Conservation (phyloP, 37 sponge, comb jelly and placozoan genomes). For the Amphimedon queenslandica region DNA sequence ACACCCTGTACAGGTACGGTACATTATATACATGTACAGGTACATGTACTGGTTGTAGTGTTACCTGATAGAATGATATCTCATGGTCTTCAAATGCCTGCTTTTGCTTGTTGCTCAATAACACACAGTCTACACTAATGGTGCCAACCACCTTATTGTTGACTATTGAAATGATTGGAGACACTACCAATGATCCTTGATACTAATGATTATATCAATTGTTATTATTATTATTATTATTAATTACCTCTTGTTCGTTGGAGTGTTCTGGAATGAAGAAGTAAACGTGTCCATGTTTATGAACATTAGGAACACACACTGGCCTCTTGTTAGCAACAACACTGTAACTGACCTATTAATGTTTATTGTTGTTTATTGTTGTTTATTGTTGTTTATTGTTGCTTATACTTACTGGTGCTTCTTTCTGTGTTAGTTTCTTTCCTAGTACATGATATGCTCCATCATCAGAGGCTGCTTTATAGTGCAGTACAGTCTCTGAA, state of each 20-base stretch:
- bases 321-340: slow-evolving; percentile 49
- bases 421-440: slow-evolving; percentile 17
- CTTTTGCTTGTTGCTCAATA: slow-evolving; percentile 5
- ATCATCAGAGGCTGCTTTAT: slow-evolving; percentile 46
- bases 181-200: slow-evolving; percentile 72
- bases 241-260: slow-evolving; percentile 23
- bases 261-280: slow-evolving; percentile 37
- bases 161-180: slow-evolving; percentile 45
- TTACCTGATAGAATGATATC: slow-evolving; percentile 65
- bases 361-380: background rate
- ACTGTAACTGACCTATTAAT: slow-evolving; percentile 50
- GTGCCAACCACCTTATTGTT: slow-evolving; percentile 41
- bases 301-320: slow-evolving; percentile 47
- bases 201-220: slow-evolving; percentile 11
- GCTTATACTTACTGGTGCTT: slow-evolving; percentile 20
- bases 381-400: background rate
- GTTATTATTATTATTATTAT: background rate
- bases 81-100: slow-evolving; percentile 48
- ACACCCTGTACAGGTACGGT: too few relatives aligned
- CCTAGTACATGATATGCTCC: slow-evolving; percentile 36
- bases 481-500: slow-evolving; percentile 2
- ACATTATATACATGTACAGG: too few relatives aligned
- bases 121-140: slow-evolving; percentile 59
- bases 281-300: slow-evolving; percentile 41
- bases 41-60: slow-evolving; percentile 2